Evolutionary conservation across 2,113 vertebrate genomes (phyloP), one percentile per base, ranked within the genome.

Genomic region (Marcusenius ussheri): DNA sequence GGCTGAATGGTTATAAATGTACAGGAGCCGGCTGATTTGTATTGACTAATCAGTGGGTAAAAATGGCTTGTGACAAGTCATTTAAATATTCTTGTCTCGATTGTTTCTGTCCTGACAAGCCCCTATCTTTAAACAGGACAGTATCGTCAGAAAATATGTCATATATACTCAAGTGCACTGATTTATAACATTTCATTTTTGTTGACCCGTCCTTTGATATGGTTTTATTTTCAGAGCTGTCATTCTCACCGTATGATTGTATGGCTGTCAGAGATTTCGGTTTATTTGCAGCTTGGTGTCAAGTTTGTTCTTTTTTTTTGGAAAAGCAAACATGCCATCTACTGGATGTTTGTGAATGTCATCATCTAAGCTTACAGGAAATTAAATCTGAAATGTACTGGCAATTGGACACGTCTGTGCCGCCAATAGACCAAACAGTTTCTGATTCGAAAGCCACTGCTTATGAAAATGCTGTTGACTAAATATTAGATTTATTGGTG

Each of bases 31-130:
- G 13, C 27, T 74, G n/a, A 66, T 66, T 62, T 62, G 9, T 27
- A 39, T 17, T 17, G 35, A 39, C 74, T 80, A 8, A 80, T 80
- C 31, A 17, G 70, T 39, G 1, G 13, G 70, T 77, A 7, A 39
- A 66, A 19, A 10, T 39, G 70, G 13, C 11, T 70, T 70, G 56
- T 58, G 27, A 70, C n/a, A 70, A 70, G 66, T 70, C 7, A 77
- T 77, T 77, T 77, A 77, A 77, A 31, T 77, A 77, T 74, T 31
- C 62, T 70, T 58, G 35, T 91, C n/a, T 35, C 58, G 7, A 0
- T 98, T 93, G 96, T 35, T 35, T 35, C 35, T 35, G 35, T 35
- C 35, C 35, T 35, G 35, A 35, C 39, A 39, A 35, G 35, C 35
- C 35, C 35, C 97, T 89, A 97, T 74, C 27, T 35, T 74, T 17